These are phyloP conservation scores for Heliocidaris erythrogramma DNA, from an alignment of 35 echinoderm and acorn worm genomes.

Conservation along the genomic window DNA sequence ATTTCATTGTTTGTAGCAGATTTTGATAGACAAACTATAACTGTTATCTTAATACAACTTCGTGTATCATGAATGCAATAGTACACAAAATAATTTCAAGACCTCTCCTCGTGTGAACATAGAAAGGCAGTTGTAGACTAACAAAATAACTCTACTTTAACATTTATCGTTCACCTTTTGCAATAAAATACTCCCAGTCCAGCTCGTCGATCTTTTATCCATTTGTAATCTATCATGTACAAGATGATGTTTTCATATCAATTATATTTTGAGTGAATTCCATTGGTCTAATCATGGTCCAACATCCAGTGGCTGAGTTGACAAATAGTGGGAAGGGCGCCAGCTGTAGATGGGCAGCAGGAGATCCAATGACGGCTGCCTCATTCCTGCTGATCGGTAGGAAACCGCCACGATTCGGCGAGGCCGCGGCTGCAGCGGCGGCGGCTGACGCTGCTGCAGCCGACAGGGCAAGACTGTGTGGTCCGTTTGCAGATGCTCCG, in stretches of 20 bases:
- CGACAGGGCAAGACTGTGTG: neutral
- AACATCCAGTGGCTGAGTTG: slow-evolving; percentile 30
- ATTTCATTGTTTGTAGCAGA: too few species aligned
- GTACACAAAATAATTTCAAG: neutral
- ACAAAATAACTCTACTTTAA: neutral
- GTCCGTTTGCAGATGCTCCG: neutral
- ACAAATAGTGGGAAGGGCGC: slow-evolving; percentile 35
- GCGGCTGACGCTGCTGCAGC: slow-evolving; percentile 12
- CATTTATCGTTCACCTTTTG: neutral
- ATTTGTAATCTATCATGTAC: slow-evolving; percentile 19
- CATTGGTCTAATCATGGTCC: slow-evolving; percentile 27
- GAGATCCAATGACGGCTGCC: neutral
- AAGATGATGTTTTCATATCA: slow-evolving; percentile 14
- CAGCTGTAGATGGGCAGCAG: neutral
- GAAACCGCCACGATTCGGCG: neutral
- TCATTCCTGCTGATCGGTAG: neutral
- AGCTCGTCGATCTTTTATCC: neutral
- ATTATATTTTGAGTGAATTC: neutral
- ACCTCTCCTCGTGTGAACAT: neutral
- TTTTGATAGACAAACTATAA: too few species aligned
- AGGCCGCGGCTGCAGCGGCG: neutral
- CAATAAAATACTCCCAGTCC: neutral
- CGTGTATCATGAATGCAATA: too few species aligned
- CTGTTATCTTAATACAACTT: too few species aligned
- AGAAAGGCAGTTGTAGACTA: neutral